Percentiles rank a stretch among this genome's conserved stretches.
phyloP scores from a whole-genome alignment of 1,140 invertebrate genomes.

The Ceratitis capitata region DNA sequence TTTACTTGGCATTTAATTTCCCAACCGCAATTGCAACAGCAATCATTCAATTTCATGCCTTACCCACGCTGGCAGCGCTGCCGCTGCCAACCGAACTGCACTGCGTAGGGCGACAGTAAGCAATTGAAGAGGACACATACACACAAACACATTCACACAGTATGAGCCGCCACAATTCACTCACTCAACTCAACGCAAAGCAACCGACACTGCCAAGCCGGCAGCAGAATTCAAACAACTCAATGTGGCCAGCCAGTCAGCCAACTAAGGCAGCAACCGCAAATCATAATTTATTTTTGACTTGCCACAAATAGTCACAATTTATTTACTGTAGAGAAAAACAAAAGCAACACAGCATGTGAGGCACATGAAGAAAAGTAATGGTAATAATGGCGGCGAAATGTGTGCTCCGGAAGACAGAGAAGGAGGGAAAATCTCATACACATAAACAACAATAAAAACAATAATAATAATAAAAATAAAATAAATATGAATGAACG shows the following conservation, averaged over 20 bases:
- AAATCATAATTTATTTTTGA: conserved; percentile 38
- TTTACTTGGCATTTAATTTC: conserved; percentile 29
- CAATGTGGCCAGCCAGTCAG: background rate
- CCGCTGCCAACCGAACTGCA: background rate
- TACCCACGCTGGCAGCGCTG: background rate
- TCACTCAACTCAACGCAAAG: background rate
- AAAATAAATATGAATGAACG: too few species aligned
- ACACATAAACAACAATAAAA: background rate
- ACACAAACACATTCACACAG: background rate
- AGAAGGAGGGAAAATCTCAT: background rate
- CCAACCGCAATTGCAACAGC: conserved; percentile 33
- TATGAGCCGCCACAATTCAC: background rate
- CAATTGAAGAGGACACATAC: background rate
- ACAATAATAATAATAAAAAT: background rate
- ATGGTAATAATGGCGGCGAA: background rate
- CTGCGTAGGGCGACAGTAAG: background rate
- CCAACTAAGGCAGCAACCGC: conserved; percentile 31
- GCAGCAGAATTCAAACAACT: too few species aligned
- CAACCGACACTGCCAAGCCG: background rate
- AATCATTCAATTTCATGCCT: conserved; percentile 37
- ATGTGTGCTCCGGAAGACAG: background rate
- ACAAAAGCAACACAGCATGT: background rate
- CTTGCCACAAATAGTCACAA: conserved; percentile 35
- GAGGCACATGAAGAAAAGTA: background rate
- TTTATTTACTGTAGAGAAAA: conserved; percentile 12